Evolutionary conservation across 1,140 invertebrate genomes (phyloP), one percentile per base, ranked within the genome.

Genomic region (Drosophila miranda): DNA sequence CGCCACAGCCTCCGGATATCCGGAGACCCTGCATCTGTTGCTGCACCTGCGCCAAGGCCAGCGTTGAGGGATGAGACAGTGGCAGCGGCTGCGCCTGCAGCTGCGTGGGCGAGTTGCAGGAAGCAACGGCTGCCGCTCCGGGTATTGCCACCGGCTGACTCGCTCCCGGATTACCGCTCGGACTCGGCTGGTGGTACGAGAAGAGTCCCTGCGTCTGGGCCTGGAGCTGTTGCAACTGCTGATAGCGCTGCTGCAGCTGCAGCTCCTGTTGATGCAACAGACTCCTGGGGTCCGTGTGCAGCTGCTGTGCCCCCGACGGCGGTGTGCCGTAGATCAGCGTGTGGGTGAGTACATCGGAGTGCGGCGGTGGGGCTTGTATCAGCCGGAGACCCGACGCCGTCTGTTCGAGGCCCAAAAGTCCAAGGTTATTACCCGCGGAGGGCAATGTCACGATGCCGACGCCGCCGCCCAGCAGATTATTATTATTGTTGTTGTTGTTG

Each of bases 21-120:
- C 84, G 69, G 19, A 90, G 34, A n/a, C 83, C 64, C 74, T 90
- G 89, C 89, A 90, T 90, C 52, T 90, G 89, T 26, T 90, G 84
- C 11, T 69, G 66, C 0, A 68, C 34, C 34, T 38, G 34, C 11
- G 46, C 51, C 34, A 89, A 21, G n/a, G 64, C 56, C 58, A 71
- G 34, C 34, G 11, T 5, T 4, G 34, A 5, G 11, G 64, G 44
- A 55, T 68, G 26, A 68, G 26, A 3, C 78, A 75, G 48, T 53
- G 74, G 43, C 34, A 38, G 11, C 3, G 81, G 77, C 16, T 77
- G 77, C 46, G 62, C 61, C 14, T 45, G 67, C 14, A 34, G 61
- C 11, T 63, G 68, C 7, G 72, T 81, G 63, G 80, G 81, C 23
- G 80, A 86, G 8, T 75, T 74, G 54, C 79, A 71, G 30, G 64